Evolutionary conservation across 2,797 vertebrate genomes (phyloP), one percentile per base, ranked within the genome.

Genomic region (Pygocentrus nattereri): DNA sequence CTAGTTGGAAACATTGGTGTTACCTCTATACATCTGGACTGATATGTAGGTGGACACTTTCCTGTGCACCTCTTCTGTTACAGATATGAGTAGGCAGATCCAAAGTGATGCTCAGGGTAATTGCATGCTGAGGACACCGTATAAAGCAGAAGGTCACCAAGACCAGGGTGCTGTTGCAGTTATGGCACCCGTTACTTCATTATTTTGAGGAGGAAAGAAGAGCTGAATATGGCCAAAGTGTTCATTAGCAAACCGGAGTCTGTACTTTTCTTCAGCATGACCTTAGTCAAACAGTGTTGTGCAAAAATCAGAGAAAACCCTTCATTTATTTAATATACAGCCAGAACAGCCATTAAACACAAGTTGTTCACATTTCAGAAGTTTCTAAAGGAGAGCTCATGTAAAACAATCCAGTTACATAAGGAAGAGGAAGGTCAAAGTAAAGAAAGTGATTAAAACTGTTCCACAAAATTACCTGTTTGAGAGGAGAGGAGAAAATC

Each of bases 31-130:
- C 74, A 70, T 76, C 54, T 80, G 72, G 68, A 80, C 61, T 58
- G 69, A 80, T 30, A 52, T 5, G 34, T 73, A 82, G 62, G 61
- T 83, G 81, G 73, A 82, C 59, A 67, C 41, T 76, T 76, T 75
- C 58, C 54, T 5, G 4, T 56, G 5, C 31, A n/a, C 23, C 50
- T 47, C 54, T 27, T 72, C 38, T 58, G 59, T 61, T 72, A 13
- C n/a, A 80, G 71, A 38, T 18, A 80, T 64, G 64, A 41, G 5
- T 76, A 67, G 25, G 13, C 41, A 62, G 52, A 70, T 70, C 11
- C 50, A 25, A 62, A 25, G 18, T 54, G 49, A 77, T 52, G 27
- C 11, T 11, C 13, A 25, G 30, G 11, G 31, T 78, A 78, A 78
- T 56, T 78, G 50, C 49, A 19, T 31, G 21, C 59, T 16, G 75